Evolutionary conservation across 2,797 vertebrate species (phyloP).

Genomic region (Balearica regulorum): DNA sequence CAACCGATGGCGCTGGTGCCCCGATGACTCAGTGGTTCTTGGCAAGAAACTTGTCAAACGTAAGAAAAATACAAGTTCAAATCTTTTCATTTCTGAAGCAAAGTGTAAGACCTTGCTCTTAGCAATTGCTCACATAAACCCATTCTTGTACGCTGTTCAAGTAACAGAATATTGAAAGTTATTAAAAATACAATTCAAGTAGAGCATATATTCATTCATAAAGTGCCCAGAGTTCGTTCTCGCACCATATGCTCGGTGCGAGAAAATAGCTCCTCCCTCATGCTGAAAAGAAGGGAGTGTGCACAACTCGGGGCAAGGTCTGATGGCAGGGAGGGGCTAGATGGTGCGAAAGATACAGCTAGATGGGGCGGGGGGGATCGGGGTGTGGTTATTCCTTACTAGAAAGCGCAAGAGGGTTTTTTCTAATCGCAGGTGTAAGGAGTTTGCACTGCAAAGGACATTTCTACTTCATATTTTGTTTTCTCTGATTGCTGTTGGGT

Average conservation of each 20-base stretch:
- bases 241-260: not conserved
- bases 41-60: not conserved
- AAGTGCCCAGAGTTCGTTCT: not conserved
- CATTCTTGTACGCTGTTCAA: not conserved
- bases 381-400: not conserved
- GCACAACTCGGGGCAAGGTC: not conserved
- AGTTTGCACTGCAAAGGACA: not conserved
- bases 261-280: not conserved
- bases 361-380: too few relatives aligned
- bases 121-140: not conserved
- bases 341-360: not conserved
- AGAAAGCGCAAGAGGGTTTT: not conserved
- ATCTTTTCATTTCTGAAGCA: not conserved
- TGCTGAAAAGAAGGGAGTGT: not conserved
- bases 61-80: not conserved
- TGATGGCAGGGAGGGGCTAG: not conserved
- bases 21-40: not conserved
- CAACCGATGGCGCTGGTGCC: accelerated
- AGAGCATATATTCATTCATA: not conserved
- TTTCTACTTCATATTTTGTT: accelerated
- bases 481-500: not conserved
- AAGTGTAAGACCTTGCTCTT: not conserved
- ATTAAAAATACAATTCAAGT: not conserved
- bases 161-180: not conserved
- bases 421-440: not conserved